These are phyloP conservation scores for Lithophane semibrunnea DNA, from an alignment of 2,888 invertebrate genomes.

Conservation along the genomic window DNA sequence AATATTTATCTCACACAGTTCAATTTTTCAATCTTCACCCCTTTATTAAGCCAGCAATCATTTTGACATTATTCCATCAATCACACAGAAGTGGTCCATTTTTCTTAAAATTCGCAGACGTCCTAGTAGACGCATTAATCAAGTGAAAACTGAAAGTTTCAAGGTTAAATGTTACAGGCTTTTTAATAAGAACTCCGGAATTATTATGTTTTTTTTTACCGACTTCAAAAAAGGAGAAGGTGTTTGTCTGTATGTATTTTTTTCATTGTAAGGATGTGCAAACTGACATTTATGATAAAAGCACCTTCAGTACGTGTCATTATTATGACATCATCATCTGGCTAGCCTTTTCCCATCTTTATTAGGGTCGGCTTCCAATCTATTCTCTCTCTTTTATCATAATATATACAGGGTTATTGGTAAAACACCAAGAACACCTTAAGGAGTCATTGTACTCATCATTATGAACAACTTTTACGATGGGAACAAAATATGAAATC, in stretches of 20 bases:
- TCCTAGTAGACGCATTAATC: constrained; percentile 8
- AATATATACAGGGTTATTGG: too few relatives aligned
- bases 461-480: too few relatives aligned
- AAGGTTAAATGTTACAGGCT: not conserved
- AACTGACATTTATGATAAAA: too few relatives aligned
- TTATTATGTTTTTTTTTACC: not conserved
- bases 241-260: not conserved
- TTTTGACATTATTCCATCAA: constrained; percentile 23
- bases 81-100: constrained; percentile 16
- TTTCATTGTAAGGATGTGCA: too few relatives aligned
- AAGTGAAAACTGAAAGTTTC: constrained; percentile 14
- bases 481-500: too few relatives aligned
- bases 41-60: constrained; percentile 26
- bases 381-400: too few relatives aligned
- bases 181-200: not conserved
- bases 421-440: too few relatives aligned
- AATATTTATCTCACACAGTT: not conserved
- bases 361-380: too few relatives aligned
- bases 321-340: too few relatives aligned
- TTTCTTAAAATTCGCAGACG: constrained; percentile 17
- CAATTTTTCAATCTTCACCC: constrained; percentile 2
- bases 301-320: too few relatives aligned
- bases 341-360: too few relatives aligned
- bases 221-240: not conserved
- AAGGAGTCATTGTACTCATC: too few relatives aligned